phyloP scores from a whole-genome alignment of 2,113 vertebrate genomes.

The Lipophrys pholis region DNA sequence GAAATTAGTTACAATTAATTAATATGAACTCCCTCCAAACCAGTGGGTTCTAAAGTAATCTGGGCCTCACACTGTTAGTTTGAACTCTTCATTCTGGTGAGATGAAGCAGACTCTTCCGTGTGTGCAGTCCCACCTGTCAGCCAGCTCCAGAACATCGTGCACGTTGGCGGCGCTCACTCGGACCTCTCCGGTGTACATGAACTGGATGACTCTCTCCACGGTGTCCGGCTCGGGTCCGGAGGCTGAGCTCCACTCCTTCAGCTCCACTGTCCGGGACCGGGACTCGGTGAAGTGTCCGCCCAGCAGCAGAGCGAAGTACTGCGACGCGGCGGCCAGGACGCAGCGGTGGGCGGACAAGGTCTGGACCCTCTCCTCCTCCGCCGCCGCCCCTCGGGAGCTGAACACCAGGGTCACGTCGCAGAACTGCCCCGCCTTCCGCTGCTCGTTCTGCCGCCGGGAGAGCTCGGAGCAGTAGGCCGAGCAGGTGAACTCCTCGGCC shows the following conservation, averaged over 20 bases:
- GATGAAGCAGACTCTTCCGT: no score
- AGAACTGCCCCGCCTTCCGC: conserved; percentile 89
- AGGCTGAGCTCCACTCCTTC: conserved; percentile 90
- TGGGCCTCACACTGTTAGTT: no score
- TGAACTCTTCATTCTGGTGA: no score
- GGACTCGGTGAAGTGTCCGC: conserved; percentile 91
- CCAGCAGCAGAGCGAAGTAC: conserved; percentile 92
- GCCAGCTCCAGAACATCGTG: conserved; percentile 94
- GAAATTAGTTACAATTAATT: no score
- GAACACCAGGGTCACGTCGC: conserved; percentile 91
- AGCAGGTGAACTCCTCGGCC: conserved; percentile 88
- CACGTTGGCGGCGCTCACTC: conserved; percentile 90
- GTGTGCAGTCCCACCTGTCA: conserved; percentile 85
- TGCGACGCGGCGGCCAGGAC: conserved; percentile 93
- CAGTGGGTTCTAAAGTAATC: no score
- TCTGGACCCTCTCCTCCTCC: conserved; percentile 38
- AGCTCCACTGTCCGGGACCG: conserved; percentile 91
- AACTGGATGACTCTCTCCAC: conserved; percentile 93
- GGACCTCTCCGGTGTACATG: conserved; percentile 95
- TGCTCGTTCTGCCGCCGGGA: conserved; percentile 93
- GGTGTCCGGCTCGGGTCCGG: conserved; percentile 91
- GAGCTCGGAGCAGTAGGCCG: conserved; percentile 89
- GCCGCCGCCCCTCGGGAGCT: conserved; percentile 73
- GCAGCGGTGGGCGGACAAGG: conserved; percentile 90
- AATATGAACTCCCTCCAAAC: no score